phyloP scores from a whole-genome alignment of 2,888 invertebrate genomes.

The Anarsia innoxiella region DNA sequence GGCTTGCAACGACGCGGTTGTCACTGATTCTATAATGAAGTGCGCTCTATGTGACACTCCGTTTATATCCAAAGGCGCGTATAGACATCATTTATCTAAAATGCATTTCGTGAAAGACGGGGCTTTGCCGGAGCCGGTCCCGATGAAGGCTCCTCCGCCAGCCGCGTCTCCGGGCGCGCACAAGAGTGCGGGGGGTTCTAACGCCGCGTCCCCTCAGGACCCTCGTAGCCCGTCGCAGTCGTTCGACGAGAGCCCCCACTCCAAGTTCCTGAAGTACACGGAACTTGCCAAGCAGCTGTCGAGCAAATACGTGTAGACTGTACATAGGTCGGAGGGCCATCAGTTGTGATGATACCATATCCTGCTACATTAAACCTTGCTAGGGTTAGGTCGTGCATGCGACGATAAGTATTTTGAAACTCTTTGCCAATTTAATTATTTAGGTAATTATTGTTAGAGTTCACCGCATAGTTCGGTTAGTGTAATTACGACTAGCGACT shows the following conservation, averaged over 20 bases:
- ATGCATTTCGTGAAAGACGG: slow-evolving; percentile 97
- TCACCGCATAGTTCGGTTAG: slow-evolving; percentile 73
- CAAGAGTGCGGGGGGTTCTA: slow-evolving; percentile 56
- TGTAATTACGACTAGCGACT: slow-evolving; percentile 71
- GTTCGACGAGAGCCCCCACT: slow-evolving; percentile 94
- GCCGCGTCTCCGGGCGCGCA: slow-evolving; percentile 60
- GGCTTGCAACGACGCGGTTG: slow-evolving; percentile 95
- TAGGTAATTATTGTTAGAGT: slow-evolving; percentile 70
- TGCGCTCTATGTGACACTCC: slow-evolving; percentile 97
- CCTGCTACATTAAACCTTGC: slow-evolving; percentile 77
- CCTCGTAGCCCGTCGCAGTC: slow-evolving; percentile 76
- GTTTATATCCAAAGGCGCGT: slow-evolving; percentile 97
- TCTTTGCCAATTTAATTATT: slow-evolving; percentile 76
- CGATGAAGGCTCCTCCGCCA: slow-evolving; percentile 73
- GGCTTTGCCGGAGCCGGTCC: slow-evolving; percentile 85
- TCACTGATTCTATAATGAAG: slow-evolving; percentile 93
- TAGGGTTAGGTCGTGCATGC: slow-evolving; percentile 68
- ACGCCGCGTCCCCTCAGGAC: slow-evolving; percentile 69
- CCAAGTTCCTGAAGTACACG: slow-evolving; percentile 98
- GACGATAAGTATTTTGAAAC: slow-evolving; percentile 74
- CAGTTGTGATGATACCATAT: slow-evolving; percentile 86
- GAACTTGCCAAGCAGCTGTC: slow-evolving; percentile 98
- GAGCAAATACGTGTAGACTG: slow-evolving; percentile 92
- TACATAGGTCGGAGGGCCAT: slow-evolving; percentile 42
- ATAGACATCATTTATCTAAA: slow-evolving; percentile 95